phyloP scores from a whole-genome alignment of 2,888 invertebrate species.

The Acronicta aceris region DNA sequence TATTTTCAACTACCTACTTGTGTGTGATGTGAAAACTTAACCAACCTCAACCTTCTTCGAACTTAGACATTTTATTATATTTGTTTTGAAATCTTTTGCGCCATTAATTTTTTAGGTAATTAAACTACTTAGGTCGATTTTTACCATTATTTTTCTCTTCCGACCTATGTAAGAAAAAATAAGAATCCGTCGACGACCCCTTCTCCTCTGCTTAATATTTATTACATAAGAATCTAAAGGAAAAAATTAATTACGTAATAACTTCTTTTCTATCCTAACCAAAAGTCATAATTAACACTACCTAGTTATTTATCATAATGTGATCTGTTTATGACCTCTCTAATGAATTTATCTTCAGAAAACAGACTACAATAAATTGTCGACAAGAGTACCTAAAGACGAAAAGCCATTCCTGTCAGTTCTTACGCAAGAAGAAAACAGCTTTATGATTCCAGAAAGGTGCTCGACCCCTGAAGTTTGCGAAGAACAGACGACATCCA shows the following conservation, averaged over 20 bases:
- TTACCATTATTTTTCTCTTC: too few relatives aligned
- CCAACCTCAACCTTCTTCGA: neutral
- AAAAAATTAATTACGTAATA: too few relatives aligned
- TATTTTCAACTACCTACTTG: conserved; percentile 18
- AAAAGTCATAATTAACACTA: neutral
- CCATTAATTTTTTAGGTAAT: too few relatives aligned
- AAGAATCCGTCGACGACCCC: too few relatives aligned
- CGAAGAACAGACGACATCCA: conserved; percentile 9
- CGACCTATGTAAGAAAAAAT: too few relatives aligned
- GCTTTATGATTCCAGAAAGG: conserved; percentile 30
- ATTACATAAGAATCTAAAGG: too few relatives aligned
- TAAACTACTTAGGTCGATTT: too few relatives aligned
- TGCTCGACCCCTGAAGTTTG: conserved; percentile 12
- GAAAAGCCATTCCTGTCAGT: conserved; percentile 5
- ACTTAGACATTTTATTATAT: neutral
- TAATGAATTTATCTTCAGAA: conserved; percentile 14
- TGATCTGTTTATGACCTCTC: neutral
- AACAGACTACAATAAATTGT: conserved; percentile 11
- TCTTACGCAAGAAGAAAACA: conserved; percentile 30
- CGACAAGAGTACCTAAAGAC: neutral
- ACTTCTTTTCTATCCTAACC: neutral
- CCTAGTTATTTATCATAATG: neutral
- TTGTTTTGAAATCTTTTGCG: too few relatives aligned
- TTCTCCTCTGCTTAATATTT: too few relatives aligned
- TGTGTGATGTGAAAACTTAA: neutral